A percentile compares a stretch with the other conserved stretches of the same genome.
phyloP scores from a whole-genome alignment of 2,113 vertebrate genomes.

The Anarhynchus alexandrinus region DNA sequence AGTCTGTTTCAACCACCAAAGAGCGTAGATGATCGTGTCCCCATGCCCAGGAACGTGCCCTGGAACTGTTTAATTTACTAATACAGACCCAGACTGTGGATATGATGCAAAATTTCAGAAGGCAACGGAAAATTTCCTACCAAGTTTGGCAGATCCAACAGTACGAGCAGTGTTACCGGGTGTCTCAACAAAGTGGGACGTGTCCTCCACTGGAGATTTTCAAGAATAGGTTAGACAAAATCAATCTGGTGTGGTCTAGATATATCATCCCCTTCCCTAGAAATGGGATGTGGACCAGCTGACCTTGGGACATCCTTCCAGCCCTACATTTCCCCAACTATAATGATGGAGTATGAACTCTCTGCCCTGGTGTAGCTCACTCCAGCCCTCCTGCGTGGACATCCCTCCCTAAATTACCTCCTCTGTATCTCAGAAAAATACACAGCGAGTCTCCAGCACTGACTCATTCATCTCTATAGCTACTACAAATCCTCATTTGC shows the following conservation, averaged over 20 bases:
- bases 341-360: background rate
- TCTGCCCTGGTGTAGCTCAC: background rate
- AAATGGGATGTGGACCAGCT: background rate
- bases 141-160: background rate
- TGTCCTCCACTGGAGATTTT: background rate
- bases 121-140: background rate
- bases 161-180: background rate
- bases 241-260: background rate
- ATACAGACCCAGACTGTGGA: background rate
- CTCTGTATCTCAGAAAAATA: background rate
- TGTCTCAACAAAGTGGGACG: background rate
- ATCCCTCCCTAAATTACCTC: background rate
- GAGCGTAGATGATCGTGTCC: background rate
- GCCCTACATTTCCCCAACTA: background rate
- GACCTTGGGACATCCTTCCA: background rate
- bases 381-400: background rate
- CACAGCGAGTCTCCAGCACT: background rate
- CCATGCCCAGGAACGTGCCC: background rate
- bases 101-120: background rate
- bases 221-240: background rate
- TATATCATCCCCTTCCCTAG: background rate
- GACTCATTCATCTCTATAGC: slow-evolving; percentile 46
- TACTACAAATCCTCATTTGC: slow-evolving; percentile 12
- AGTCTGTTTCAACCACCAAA: background rate
- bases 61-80: background rate